Base-by-base conservation (phyloP, 2,888 invertebrate genomes). In the Tuberolachnus salignus region DNA sequence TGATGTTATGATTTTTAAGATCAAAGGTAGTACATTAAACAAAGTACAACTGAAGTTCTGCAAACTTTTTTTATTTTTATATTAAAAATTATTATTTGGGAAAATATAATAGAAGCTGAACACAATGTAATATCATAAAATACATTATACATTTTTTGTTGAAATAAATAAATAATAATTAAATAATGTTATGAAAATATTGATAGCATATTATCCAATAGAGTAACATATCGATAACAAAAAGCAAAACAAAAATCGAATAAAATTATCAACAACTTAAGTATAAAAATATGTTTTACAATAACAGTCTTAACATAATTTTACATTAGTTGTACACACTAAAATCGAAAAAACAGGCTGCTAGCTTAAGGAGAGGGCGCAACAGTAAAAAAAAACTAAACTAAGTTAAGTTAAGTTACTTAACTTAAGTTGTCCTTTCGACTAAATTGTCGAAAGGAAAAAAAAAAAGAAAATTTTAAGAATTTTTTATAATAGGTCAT, bases 121-220 rank as follows among this genome's bases (percentile, higher is more conserved):
- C 49, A 61, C 59, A 59, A 34, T 34, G 34, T 34, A 34, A 34
- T 34, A 3, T 13, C 14, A 49, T 23, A 46, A 23, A 55, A 55
- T 44, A 21, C 19, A 23, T 53, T 21, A 46, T 42, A n/a, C 42
- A 26, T 26, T 34, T 34, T 61, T n/a, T 61, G 2, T n/a, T 11
- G n/a, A 61, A n/a, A n/a, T 70, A 55, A 16, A 70, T 69, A 21
- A n/a, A n/a, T n/a, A n/a, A n/a, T n/a, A n/a, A 53, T 44, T 55
- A 44, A 11, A 21, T 21, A 55, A 55, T 67, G 44, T 57, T 57
- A 57, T n/a, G 44, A 71, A 57, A 26, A 71, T 44, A 71, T 44
- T 46, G 23, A 46, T 46, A n/a, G 23, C 46, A 71, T 44, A 57
- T n/a, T 34, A 34, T 44, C 57, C 8, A 69, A 57, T 46, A 71